Base-by-base conservation (phyloP, 2,888 invertebrate genomes). In the Trissolcus japonicus region DNA sequence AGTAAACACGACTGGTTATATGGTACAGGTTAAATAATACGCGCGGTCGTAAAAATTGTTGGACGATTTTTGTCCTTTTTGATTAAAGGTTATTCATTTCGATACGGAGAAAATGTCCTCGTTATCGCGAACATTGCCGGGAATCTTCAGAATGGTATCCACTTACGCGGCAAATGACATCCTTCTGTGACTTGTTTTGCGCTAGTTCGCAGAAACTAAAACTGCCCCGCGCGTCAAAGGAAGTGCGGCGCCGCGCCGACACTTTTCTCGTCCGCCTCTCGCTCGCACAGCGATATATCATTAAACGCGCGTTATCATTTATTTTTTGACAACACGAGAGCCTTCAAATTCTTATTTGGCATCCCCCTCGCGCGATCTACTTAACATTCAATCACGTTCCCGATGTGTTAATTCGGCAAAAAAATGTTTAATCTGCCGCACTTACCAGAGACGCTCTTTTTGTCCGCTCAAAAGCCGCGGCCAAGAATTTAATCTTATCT, bases 151-250 rank as follows among this genome's bases (percentile, higher is more conserved):
- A 72, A 67, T 63, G 71, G 67, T 62, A 51, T 66, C 62, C 74
- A 61, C 69, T 78, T 73, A 65, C 69, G 51, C 57, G 65, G 61
- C 78, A 78, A 78, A 74, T 78, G 62, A 78, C 74, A 69, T 71
- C 78, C 69, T 69, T 55, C 71, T 48, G 69, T 69, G 63, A 78
- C 73, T 68, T 54, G 77, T 78, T 77, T 69, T 55, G 65, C 65
- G 61, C 66, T 67, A 67, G 62, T 76, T 74, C 78, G 78, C n/a
- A 71, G 66, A 78, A 78, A 69, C 53, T 61, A 62, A 74, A 67
- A 53, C 77, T 60, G 54, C 62, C 67, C 72, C 46, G 61, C 46
- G 61, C 67, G 71, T 61, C 71, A 76, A 59, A 73, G 72, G 68
- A 73, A 65, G 73, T 69, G 68, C 61, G 69, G 69, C 69, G 56